Evolutionary conservation across 2,797 vertebrate genomes (phyloP), one percentile per base, ranked within the genome.

Genomic region (Coranthus polyacanthus): DNA sequence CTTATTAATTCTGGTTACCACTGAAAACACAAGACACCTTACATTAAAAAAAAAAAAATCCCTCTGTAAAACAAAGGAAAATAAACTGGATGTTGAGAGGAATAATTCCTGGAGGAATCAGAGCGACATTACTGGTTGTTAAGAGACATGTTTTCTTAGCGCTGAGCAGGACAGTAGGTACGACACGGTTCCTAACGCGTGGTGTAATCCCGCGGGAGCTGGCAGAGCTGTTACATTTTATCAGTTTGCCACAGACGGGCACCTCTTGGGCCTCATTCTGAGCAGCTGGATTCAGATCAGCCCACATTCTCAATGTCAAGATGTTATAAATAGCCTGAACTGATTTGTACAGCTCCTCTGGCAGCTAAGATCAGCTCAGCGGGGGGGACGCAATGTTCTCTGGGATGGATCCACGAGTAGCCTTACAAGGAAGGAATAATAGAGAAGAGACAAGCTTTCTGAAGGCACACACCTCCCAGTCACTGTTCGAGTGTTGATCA

Each of bases 261-360:
- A 68, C 77, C 79, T 89, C 77, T 60, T 18, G 63, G 78, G 81
- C 78, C 77, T 79, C 70, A 53, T 85, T 77, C 72, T 64, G 56
- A 79, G 81, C 68, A 17, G 59, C 82, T 68, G 80, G 69, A 84
- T 89, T 88, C 89, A 89, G 80, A 88, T 86, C 85, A 73, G 78
- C 88, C 86, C 83, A 84, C 85, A 91, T 89, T 89, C 87, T 91
- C 84, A 86, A 86, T 85, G 88, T 90, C 84, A 87, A 85, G 74
- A 81, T 83, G 86, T 85, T 83, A 90, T 87, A 92, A 92, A 91
- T 89, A 92, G 83, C 86, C 67, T 72, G 63, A 72, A 86, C 83
- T 82, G 91, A 89, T 89, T 87, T 67, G 75, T 69, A 58, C 73
- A 63, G 81, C 75, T 80, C 73, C 71, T 70, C 63, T 82, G 71